These are phyloP conservation scores for Channa striata DNA, from an alignment of 2,797 vertebrate genomes.

Conservation along the genomic window DNA sequence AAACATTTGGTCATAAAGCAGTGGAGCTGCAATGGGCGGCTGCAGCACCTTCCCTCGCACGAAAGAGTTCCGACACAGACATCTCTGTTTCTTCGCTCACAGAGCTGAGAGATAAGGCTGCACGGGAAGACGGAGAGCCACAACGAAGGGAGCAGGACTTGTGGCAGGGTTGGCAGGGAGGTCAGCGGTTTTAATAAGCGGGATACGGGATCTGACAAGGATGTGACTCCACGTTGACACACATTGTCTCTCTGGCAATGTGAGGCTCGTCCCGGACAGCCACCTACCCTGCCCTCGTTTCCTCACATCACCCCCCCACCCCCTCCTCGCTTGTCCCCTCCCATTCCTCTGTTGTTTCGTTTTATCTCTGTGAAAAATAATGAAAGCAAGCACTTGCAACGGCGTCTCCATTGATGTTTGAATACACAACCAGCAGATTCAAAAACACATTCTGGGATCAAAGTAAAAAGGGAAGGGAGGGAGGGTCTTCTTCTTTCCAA, in stretches of 20 bases:
- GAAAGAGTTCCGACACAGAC: constrained; percentile 40
- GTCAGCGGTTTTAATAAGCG: constrained; percentile 82
- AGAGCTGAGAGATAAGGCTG: constrained; percentile 31
- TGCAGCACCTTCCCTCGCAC: constrained; percentile 4
- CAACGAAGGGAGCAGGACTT: constrained; percentile 23
- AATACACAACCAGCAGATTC: constrained; percentile 94
- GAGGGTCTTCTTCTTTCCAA: constrained; percentile 84
- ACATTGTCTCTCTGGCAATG: constrained; percentile 82
- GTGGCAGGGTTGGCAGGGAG: constrained; percentile 24
- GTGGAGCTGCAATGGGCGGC: neutral
- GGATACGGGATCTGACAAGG: constrained; percentile 85
- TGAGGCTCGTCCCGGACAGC: constrained; percentile 73
- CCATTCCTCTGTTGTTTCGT: constrained; percentile 80
- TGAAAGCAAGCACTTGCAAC: constrained; percentile 92
- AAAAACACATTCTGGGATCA: constrained; percentile 92
- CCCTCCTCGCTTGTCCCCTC: constrained; percentile 45
- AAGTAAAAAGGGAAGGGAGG: constrained; percentile 82
- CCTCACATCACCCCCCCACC: constrained; percentile 35
- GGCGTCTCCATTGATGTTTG: constrained; percentile 92
- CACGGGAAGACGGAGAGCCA: constrained; percentile 29
- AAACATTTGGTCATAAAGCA: neutral
- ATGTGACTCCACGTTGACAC: constrained; percentile 81
- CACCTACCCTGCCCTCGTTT: constrained; percentile 59
- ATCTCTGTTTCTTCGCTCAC: constrained; percentile 27
- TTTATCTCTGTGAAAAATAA: constrained; percentile 95